Conservation (phyloP, 2,797 vertebrate genomes). For the Clarias pachynema region DNA sequence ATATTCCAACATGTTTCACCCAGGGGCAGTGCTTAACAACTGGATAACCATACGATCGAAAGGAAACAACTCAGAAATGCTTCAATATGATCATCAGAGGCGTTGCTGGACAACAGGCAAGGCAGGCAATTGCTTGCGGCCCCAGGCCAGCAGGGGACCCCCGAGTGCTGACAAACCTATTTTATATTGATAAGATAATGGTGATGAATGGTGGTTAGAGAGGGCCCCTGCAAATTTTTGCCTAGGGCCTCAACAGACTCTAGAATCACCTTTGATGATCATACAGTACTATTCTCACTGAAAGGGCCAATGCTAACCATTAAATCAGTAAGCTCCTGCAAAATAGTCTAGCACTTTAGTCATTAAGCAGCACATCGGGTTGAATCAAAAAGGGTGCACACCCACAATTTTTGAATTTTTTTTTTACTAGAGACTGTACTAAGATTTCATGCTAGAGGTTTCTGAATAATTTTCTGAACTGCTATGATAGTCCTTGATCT, state of each 20-base stretch:
- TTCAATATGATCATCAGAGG: not conserved
- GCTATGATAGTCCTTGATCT: not conserved
- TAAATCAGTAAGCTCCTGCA: not conserved
- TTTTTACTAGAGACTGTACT: not conserved
- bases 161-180: too few species aligned
- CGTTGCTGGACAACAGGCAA: not conserved
- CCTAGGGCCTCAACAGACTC: too few species aligned
- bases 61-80: not conserved
- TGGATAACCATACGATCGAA: not conserved
- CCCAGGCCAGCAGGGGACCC: too few species aligned
- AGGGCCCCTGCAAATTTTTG: too few species aligned
- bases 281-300: not conserved
- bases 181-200: too few species aligned
- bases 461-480: not conserved
- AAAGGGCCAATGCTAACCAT: not conserved
- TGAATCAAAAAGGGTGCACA: not conserved
- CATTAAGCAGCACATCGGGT: not conserved
- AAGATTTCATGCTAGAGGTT: not conserved
- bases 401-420: not conserved
- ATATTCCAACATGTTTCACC: not conserved
- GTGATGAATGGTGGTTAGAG: too few species aligned
- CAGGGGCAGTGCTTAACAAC: not conserved
- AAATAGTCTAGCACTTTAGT: not conserved
- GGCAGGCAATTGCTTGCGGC: not conserved
- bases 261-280: not conserved